These are phyloP conservation scores for Chymomyza caudatula DNA, from an alignment of 2,888 invertebrate genomes.

Conservation along the genomic window DNA sequence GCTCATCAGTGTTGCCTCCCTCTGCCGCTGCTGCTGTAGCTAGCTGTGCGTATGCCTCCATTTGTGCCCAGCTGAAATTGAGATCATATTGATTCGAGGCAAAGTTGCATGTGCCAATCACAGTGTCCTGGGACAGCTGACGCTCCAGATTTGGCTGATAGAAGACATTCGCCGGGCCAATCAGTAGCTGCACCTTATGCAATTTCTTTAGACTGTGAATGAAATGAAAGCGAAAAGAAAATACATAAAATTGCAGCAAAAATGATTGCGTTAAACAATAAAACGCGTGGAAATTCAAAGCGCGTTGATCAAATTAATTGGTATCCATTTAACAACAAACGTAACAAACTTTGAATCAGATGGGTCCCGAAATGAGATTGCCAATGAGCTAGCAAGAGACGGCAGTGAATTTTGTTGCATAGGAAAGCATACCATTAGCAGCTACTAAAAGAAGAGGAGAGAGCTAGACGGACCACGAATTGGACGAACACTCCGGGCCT, in stretches of 20 bases:
- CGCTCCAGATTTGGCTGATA: constrained; percentile 82
- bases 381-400: too few relatives aligned
- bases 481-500: too few relatives aligned
- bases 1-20: neutral
- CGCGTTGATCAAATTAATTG: neutral
- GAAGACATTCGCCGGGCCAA: constrained; percentile 79
- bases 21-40: constrained; percentile 14
- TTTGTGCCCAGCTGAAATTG: constrained; percentile 78
- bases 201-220: constrained; percentile 75
- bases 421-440: too few relatives aligned
- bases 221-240: neutral
- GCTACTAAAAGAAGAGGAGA: too few relatives aligned
- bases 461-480: too few relatives aligned
- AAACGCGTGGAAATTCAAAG: constrained; percentile 11
- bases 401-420: too few relatives aligned
- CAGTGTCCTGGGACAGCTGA: constrained; percentile 65
- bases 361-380: too few relatives aligned
- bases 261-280: neutral
- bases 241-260: neutral
- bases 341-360: too few relatives aligned
- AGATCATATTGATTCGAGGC: constrained; percentile 77
- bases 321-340: too few relatives aligned
- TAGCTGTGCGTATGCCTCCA: constrained; percentile 70
- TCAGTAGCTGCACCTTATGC: constrained; percentile 76
- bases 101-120: constrained; percentile 76